Percentiles rank a stretch among this genome's conserved stretches.
These are phyloP conservation scores for Mustelus asterias DNA, from an alignment of 2,113 vertebrate species.

Conservation along the genomic window DNA sequence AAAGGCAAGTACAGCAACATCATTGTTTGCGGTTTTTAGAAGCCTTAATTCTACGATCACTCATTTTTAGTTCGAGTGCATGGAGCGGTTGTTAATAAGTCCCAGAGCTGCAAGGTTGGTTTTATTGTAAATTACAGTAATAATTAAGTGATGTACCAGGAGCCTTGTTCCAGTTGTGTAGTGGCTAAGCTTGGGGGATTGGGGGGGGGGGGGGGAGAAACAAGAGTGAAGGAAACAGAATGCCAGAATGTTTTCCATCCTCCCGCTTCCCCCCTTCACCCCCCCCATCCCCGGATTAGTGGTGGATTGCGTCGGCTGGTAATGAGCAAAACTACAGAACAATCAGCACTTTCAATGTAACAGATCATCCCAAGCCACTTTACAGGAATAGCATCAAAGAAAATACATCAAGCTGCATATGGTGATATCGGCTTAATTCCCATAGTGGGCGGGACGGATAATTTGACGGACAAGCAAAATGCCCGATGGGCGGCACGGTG, in stretches of 20 bases:
- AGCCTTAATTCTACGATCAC: neutral
- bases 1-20: neutral
- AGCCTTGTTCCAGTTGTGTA: neutral
- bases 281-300: neutral
- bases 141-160: neutral
- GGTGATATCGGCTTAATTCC: too few relatives aligned
- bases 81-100: neutral
- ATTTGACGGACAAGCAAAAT: too few relatives aligned
- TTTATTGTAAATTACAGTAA: neutral
- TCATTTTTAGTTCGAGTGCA: neutral
- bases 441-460: too few relatives aligned
- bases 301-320: neutral
- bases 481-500: too few relatives aligned
- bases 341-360: neutral
- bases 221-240: neutral
- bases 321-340: neutral
- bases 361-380: neutral
- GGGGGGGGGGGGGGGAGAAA: too few relatives aligned
- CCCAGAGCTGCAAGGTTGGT: neutral
- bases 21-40: neutral
- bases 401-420: neutral
- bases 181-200: neutral
- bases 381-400: neutral
- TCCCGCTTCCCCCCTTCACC: too few relatives aligned
- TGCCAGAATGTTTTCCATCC: neutral